Evolutionary conservation across 2,888 invertebrate genomes (phyloP).

Genomic region (Pollenia angustigena): DNA sequence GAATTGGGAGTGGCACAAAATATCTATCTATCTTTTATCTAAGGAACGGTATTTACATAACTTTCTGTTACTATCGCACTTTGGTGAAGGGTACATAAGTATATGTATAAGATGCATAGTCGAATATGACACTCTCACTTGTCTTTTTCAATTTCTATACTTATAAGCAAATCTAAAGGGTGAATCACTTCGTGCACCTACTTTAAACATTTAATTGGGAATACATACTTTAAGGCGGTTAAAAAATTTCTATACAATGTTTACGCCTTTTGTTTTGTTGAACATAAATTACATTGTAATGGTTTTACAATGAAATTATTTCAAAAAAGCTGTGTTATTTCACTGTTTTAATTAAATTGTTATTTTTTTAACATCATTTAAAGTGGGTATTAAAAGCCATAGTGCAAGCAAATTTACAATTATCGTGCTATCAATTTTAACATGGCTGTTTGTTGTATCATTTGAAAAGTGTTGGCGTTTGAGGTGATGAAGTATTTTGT

Average conservation of each 20-base stretch:
- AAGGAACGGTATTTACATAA: no score
- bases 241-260: slow-evolving; percentile 9
- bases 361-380: slow-evolving; percentile 11
- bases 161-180: neutral
- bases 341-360: slow-evolving; percentile 39
- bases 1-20: no score
- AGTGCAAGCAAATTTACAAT: slow-evolving; percentile 11
- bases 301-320: neutral
- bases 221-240: neutral
- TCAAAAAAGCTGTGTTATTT: slow-evolving; percentile 22
- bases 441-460: neutral
- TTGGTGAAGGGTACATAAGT: no score
- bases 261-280: neutral
- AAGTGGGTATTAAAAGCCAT: slow-evolving; percentile 6
- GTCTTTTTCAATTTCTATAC: no score
- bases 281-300: slow-evolving; percentile 18
- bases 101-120: no score
- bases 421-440: neutral
- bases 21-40: no score
- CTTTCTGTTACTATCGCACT: no score
- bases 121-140: no score
- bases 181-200: neutral
- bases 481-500: slow-evolving; percentile 35
- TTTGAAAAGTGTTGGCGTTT: slow-evolving; percentile 36
- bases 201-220: slow-evolving; percentile 8